These are phyloP conservation scores for Elmis aenea DNA, from an alignment of 2,888 invertebrate species.

Conservation along the genomic window DNA sequence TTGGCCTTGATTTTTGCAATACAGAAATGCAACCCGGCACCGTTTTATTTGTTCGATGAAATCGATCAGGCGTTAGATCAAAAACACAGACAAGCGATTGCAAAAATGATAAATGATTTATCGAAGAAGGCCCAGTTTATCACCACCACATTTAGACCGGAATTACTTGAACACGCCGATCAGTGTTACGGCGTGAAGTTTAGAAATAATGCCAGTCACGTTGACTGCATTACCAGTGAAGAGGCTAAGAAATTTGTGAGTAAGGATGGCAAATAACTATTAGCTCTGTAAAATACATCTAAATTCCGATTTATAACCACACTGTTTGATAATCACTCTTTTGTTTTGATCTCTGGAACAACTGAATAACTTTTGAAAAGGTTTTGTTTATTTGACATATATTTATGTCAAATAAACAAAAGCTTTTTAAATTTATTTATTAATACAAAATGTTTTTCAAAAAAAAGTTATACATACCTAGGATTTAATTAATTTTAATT, in stretches of 20 bases:
- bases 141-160: constrained; percentile 97
- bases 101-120: constrained; percentile 96
- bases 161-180: constrained; percentile 92
- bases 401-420: no score
- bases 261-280: constrained; percentile 86
- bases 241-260: constrained; percentile 98
- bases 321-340: no score
- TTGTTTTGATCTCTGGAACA: no score
- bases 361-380: no score
- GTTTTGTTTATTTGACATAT: no score
- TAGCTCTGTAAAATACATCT: no score
- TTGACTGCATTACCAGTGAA: constrained; percentile 93
- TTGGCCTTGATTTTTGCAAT: constrained; percentile 98
- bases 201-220: constrained; percentile 89
- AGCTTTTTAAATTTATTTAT: no score
- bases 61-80: constrained; percentile 99
- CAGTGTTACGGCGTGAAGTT: constrained; percentile 99
- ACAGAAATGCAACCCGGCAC: constrained; percentile 99
- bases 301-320: no score
- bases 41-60: constrained; percentile 99
- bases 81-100: constrained; percentile 96
- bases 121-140: constrained; percentile 96
- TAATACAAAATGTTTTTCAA: no score
- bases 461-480: no score
- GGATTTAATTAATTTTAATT: no score